Conservation (phyloP, 2,113 vertebrate genomes). For the Sciurus niger region DNA sequence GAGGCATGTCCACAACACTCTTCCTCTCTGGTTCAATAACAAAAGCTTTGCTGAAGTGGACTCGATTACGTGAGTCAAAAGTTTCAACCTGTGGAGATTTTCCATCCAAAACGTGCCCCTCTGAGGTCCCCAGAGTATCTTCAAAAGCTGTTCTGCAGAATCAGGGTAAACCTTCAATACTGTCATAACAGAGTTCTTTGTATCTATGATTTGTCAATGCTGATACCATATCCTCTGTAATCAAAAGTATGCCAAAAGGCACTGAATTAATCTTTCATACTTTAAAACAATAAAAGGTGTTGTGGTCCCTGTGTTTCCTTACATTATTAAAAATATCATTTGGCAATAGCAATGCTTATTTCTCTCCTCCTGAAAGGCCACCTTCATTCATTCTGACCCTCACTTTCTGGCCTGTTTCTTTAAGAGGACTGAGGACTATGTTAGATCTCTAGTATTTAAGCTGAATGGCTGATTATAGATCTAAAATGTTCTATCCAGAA, state of each 20-base stretch:
- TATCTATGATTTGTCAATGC: constrained; percentile 33
- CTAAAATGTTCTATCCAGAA: constrained; percentile 58
- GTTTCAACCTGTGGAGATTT: constrained; percentile 46
- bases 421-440: constrained; percentile 38
- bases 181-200: constrained; percentile 42
- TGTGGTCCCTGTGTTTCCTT: constrained; percentile 72
- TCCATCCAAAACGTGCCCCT: not conserved
- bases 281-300: constrained; percentile 38
- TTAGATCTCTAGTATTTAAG: constrained; percentile 57
- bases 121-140: not conserved
- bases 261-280: constrained; percentile 54
- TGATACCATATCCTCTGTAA: not conserved
- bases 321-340: constrained; percentile 70
- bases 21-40: not conserved
- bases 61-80: not conserved
- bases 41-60: not conserved
- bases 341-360: constrained; percentile 70
- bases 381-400: not conserved
- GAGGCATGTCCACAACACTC: fast-evolving
- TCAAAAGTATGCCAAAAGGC: constrained; percentile 60
- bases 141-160: constrained; percentile 50
- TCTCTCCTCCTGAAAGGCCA: constrained; percentile 57
- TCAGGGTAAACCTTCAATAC: not conserved
- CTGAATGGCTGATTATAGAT: constrained; percentile 30
- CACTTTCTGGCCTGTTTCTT: constrained; percentile 47